Conservation (phyloP, 2,113 vertebrate genomes). For the Myiozetetes cayanensis region DNA sequence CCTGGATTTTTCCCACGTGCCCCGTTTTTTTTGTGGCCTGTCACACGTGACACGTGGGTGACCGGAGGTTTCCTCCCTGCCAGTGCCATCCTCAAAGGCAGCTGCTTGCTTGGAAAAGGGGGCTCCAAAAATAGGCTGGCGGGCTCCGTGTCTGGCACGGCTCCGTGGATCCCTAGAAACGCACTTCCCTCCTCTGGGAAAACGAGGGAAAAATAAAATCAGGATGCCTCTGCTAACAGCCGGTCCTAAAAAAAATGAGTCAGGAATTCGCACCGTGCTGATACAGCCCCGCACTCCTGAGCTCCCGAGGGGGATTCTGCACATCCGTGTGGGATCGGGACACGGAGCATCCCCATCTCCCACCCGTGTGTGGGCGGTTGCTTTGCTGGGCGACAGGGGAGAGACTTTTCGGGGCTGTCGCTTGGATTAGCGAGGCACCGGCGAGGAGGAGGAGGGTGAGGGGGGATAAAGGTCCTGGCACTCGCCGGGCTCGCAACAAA, state of each 20-base stretch:
- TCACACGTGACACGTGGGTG: background rate
- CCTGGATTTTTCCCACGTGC: background rate
- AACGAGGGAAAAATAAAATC: background rate
- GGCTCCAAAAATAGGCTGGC: background rate
- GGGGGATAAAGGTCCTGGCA: slow-evolving; percentile 39
- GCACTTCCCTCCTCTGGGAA: background rate
- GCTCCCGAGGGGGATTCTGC: background rate
- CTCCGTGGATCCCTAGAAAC: background rate
- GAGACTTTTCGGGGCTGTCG: background rate
- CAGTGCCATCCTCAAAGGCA: background rate
- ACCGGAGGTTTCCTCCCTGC: background rate
- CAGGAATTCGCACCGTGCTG: fast-evolving
- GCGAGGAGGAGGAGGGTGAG: background rate
- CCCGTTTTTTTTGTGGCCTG: background rate
- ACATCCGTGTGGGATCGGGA: background rate
- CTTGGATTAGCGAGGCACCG: background rate
- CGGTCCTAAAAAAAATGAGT: background rate
- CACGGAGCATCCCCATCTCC: fast-evolving
- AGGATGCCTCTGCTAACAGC: background rate
- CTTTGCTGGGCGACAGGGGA: background rate
- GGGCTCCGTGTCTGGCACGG: background rate
- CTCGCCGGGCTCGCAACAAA: background rate
- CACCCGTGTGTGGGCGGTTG: fast-evolving
- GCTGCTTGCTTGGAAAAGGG: background rate
- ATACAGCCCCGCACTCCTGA: background rate